These are phyloP conservation scores for Enchytraeus crypticus DNA, from an alignment of 2,888 invertebrate genomes.

Conservation along the genomic window DNA sequence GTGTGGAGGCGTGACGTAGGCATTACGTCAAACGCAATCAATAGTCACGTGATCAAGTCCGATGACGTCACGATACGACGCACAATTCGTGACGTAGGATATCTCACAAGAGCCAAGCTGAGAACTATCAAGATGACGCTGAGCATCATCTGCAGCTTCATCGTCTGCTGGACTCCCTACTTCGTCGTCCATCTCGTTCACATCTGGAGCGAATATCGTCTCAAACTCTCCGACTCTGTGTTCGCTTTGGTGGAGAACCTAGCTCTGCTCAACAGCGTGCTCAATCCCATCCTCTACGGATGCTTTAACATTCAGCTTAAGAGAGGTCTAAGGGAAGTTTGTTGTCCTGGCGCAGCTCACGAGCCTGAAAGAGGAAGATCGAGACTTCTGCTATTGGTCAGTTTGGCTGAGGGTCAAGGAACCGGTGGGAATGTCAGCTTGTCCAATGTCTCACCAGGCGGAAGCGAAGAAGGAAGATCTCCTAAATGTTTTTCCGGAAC, in stretches of 20 bases:
- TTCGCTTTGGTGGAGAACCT: constrained; percentile 47
- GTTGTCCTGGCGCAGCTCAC: constrained; percentile 2
- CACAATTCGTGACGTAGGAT: constrained; percentile 34
- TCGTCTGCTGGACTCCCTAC: constrained; percentile 51
- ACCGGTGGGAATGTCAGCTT: too few relatives aligned
- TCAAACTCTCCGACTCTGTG: constrained; percentile 40
- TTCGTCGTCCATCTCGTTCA: constrained; percentile 49
- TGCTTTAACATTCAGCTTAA: constrained; percentile 47
- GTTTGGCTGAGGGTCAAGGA: too few relatives aligned
- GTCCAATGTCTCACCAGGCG: too few relatives aligned
- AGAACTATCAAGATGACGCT: constrained; percentile 51
- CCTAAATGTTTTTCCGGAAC: too few relatives aligned
- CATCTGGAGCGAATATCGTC: constrained; percentile 47
- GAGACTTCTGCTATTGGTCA: too few relatives aligned
- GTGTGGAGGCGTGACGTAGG: constrained; percentile 42
- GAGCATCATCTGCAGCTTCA: constrained; percentile 48
- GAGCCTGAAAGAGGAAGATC: too few relatives aligned
- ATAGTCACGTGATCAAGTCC: neutral
- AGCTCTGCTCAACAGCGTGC: constrained; percentile 45
- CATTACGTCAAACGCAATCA: neutral
- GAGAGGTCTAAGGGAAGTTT: constrained; percentile 37
- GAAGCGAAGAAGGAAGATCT: too few relatives aligned
- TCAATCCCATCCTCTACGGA: constrained; percentile 50
- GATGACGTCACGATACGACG: constrained; percentile 14
- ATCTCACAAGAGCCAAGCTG: constrained; percentile 49